These are phyloP conservation scores for Eptatretus atami DNA, from an alignment of 2,797 vertebrate genomes.

Conservation along the genomic window DNA sequence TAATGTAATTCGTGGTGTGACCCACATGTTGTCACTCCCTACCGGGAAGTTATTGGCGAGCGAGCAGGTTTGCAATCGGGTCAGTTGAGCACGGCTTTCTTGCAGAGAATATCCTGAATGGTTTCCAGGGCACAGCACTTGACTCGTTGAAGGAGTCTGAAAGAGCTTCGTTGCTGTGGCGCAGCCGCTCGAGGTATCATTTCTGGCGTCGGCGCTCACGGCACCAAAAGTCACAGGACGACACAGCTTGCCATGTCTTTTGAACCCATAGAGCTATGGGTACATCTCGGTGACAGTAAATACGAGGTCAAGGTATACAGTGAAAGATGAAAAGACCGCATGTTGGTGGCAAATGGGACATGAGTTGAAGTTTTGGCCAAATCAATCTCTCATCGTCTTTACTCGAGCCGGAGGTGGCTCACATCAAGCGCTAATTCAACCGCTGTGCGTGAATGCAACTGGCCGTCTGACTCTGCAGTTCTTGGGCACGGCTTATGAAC, in stretches of 20 bases:
- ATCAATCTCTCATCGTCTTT: conserved; percentile 45
- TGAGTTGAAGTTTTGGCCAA: neutral
- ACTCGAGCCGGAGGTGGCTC: conserved; percentile 13
- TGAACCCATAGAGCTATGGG: too few relatives aligned
- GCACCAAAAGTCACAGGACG: neutral
- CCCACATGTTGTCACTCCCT: conserved; percentile 74
- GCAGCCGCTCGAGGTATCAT: neutral
- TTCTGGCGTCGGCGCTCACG: neutral
- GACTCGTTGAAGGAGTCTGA: neutral
- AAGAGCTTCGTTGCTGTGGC: neutral
- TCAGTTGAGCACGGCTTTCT: conserved; percentile 78
- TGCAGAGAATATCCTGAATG: conserved; percentile 60
- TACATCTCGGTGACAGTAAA: too few relatives aligned
- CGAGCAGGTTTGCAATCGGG: conserved; percentile 52
- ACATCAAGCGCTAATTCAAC: too few relatives aligned
- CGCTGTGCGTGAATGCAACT: neutral
- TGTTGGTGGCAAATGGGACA: too few relatives aligned
- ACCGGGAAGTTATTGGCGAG: conserved; percentile 53
- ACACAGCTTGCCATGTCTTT: too few relatives aligned
- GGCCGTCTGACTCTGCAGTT: conserved; percentile 10
- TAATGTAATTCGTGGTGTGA: conserved; percentile 89
- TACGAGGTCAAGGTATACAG: too few relatives aligned
- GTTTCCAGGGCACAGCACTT: conserved; percentile 47
- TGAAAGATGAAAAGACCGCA: too few relatives aligned
- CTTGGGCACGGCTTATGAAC: conserved; percentile 24